These are phyloP conservation scores for Venustoraphidia nigricollis DNA, from an alignment of 2,888 invertebrate species.

Conservation along the genomic window DNA sequence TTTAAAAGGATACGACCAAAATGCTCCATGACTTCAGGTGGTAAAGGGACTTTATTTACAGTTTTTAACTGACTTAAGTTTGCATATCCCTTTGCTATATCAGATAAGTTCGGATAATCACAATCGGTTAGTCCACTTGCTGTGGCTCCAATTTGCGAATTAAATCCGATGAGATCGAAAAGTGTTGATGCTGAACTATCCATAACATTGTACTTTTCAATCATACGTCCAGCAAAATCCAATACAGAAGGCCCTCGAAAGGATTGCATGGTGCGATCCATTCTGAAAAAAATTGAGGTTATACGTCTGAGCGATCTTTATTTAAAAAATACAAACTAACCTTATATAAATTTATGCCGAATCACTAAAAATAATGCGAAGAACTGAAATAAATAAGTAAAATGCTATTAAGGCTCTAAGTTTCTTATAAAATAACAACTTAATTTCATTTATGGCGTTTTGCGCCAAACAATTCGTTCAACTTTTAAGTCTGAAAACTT, in stretches of 20 bases:
- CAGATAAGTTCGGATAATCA: slow-evolving; percentile 75
- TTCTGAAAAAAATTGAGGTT: background rate
- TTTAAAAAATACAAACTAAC: too few relatives aligned
- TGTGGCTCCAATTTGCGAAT: slow-evolving; percentile 54
- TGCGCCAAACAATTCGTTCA: too few relatives aligned
- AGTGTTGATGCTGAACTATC: slow-evolving; percentile 60
- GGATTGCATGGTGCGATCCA: slow-evolving; percentile 22
- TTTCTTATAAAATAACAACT: too few relatives aligned
- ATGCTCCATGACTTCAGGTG: slow-evolving; percentile 88
- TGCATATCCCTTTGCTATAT: slow-evolving; percentile 45
- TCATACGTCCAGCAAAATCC: slow-evolving; percentile 63
- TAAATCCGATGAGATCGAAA: slow-evolving; percentile 50
- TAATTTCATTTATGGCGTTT: too few relatives aligned
- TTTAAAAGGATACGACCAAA: slow-evolving; percentile 75
- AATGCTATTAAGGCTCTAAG: too few relatives aligned
- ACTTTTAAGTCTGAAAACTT: too few relatives aligned
- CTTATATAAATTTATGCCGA: too few relatives aligned
- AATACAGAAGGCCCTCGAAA: slow-evolving; percentile 38
- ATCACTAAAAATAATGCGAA: too few relatives aligned
- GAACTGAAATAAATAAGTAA: too few relatives aligned
- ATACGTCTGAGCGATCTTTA: too few relatives aligned
- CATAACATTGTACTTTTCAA: slow-evolving; percentile 55
- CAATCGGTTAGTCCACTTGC: slow-evolving; percentile 81
- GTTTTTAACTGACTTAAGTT: slow-evolving; percentile 66
- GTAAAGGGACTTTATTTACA: slow-evolving; percentile 73